A percentile compares a stretch with the other conserved stretches of the same genome.
Conservation (phyloP, 1,140 invertebrate genomes). For the Drosophila gunungcola region DNA sequence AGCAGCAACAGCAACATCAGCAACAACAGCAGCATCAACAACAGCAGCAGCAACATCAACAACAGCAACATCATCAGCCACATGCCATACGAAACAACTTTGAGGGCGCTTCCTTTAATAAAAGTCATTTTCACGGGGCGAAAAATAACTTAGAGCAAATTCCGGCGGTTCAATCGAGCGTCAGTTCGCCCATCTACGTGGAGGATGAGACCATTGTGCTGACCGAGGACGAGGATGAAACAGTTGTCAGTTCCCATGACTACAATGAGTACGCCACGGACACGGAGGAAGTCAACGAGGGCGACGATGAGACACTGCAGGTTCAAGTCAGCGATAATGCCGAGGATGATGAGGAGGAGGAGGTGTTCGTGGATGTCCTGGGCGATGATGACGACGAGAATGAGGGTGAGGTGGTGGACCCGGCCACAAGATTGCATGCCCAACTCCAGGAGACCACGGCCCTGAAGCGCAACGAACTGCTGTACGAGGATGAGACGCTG, state of each 20-base stretch:
- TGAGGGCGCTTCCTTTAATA: conserved; percentile 60
- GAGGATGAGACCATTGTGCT: conserved; percentile 84
- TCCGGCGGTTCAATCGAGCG: conserved; percentile 79
- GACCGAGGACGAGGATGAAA: conserved; percentile 83
- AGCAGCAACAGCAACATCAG: conserved; percentile 17
- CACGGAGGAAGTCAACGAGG: conserved; percentile 47
- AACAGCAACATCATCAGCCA: conserved; percentile 58
- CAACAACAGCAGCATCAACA: conserved; percentile 31
- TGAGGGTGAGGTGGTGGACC: conserved; percentile 22
- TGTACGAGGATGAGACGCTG: conserved; percentile 79
- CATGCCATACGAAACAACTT: conserved; percentile 43
- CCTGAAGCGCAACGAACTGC: conserved; percentile 70
- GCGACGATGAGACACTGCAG: conserved; percentile 37
- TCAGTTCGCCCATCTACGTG: conserved; percentile 52
- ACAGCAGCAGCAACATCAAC: conserved; percentile 14
- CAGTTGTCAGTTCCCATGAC: conserved; percentile 84
- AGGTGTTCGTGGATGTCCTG: conserved; percentile 49
- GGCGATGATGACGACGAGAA: conserved; percentile 62
- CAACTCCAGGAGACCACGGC: conserved; percentile 46
- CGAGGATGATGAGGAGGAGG: conserved; percentile 55
- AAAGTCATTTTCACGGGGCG: conserved; percentile 85
- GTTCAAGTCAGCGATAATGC: conserved; percentile 30
- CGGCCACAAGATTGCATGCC: conserved; percentile 31
- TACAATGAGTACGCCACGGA: conserved; percentile 72
- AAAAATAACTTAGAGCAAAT: conserved; percentile 79